Evolutionary conservation across 1,140 invertebrate genomes (phyloP).

Genomic region (Mya arenaria): DNA sequence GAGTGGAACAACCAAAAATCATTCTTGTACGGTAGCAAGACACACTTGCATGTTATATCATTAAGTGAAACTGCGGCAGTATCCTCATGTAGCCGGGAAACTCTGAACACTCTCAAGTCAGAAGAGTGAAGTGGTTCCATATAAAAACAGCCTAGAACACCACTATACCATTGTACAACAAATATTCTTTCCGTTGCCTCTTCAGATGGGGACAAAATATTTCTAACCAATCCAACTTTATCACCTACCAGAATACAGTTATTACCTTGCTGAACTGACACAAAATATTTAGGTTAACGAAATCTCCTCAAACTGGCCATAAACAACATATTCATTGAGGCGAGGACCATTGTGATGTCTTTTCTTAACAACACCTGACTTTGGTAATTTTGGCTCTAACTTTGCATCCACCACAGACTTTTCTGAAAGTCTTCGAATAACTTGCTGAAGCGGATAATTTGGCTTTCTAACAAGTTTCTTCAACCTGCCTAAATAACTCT

Average conservation of each 20-base stretch:
- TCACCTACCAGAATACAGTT: conserved; percentile 29
- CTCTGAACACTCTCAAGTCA: conserved; percentile 31
- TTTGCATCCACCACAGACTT: conserved; percentile 11
- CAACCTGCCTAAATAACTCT: conserved; percentile 79
- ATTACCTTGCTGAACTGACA: conserved; percentile 7
- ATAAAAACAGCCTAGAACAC: background rate
- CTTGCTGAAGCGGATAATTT: conserved; percentile 69
- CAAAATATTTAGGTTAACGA: background rate
- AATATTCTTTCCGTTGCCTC: conserved; percentile 2
- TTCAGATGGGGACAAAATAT: conserved; percentile 2
- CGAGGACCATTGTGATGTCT: conserved; percentile 32
- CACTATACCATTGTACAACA: conserved; percentile 7
- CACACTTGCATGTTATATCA: too few relatives aligned
- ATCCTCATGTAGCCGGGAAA: background rate
- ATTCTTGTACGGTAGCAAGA: too few relatives aligned
- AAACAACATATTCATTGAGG: background rate
- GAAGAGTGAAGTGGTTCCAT: conserved; percentile 15
- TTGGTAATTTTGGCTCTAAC: background rate
- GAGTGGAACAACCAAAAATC: too few relatives aligned
- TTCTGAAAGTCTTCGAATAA: conserved; percentile 70
- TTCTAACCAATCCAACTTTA: conserved; percentile 11
- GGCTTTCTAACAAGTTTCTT: conserved; percentile 74
- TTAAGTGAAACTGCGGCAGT: background rate
- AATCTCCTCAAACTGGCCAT: conserved; percentile 31
- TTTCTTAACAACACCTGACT: conserved; percentile 20